These are phyloP conservation scores for Plagodis pulveraria DNA, from an alignment of 2,888 invertebrate genomes.

Conservation along the genomic window DNA sequence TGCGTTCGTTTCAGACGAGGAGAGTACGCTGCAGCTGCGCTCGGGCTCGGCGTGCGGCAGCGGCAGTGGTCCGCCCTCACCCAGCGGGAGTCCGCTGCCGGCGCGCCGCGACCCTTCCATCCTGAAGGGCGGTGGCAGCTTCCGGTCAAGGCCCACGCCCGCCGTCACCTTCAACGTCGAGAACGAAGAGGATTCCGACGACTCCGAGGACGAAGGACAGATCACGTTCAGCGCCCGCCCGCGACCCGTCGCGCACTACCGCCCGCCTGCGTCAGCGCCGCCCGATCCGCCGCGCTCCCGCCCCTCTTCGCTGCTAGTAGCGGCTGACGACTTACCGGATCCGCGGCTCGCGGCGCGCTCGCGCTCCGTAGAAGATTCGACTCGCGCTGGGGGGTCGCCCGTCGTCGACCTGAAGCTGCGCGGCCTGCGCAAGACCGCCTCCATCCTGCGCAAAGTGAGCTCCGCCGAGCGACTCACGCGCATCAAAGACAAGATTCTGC, in stretches of 20 bases:
- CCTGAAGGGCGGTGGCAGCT: slow-evolving; percentile 60
- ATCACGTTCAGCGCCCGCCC: slow-evolving; percentile 74
- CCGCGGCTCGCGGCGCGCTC: slow-evolving; percentile 59
- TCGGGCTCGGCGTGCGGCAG: slow-evolving; percentile 35
- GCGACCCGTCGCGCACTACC: slow-evolving; percentile 40
- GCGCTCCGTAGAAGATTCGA: slow-evolving; percentile 73
- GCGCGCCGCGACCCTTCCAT: slow-evolving; percentile 66
- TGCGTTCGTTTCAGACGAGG: slow-evolving; percentile 71
- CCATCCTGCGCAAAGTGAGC: slow-evolving; percentile 68
- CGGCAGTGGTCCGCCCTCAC: slow-evolving; percentile 46
- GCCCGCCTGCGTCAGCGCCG: slow-evolving; percentile 50
- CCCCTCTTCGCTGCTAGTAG: slow-evolving; percentile 58
- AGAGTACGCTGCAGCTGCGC: slow-evolving; percentile 57
- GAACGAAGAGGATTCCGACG: slow-evolving; percentile 69
- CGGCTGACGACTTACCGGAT: slow-evolving; percentile 50
- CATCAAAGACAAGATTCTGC: slow-evolving; percentile 69
- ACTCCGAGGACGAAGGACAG: slow-evolving; percentile 61
- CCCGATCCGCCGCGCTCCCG: slow-evolving; percentile 22
- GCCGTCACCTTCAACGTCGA: slow-evolving; percentile 80
- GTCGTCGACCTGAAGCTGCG: slow-evolving; percentile 63
- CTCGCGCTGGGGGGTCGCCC: slow-evolving; percentile 56
- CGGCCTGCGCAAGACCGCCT: slow-evolving; percentile 65
- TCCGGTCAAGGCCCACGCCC: slow-evolving; percentile 59
- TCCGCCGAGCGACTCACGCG: slow-evolving; percentile 72
- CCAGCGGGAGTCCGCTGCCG: slow-evolving; percentile 55